Conservation (phyloP, 2,797 vertebrate species). For the Hippocampus kuda region DNA sequence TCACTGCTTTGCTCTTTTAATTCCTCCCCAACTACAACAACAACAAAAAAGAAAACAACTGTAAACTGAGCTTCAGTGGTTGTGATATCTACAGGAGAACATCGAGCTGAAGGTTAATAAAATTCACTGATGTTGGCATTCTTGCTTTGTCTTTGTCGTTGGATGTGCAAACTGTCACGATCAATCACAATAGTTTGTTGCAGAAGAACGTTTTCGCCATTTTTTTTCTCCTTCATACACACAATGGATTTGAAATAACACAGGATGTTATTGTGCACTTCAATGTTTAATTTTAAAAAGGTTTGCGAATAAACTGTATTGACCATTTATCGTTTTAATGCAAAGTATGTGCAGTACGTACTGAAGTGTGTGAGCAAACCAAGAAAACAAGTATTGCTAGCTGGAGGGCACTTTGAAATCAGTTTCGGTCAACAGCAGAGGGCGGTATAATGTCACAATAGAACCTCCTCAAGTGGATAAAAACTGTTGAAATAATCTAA, state of each 20-base stretch:
- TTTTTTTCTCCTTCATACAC: not conserved
- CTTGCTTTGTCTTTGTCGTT: conserved; percentile 25
- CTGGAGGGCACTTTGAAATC: too few relatives aligned
- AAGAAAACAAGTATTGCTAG: too few relatives aligned
- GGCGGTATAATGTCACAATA: too few relatives aligned
- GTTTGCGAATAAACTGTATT: too few relatives aligned
- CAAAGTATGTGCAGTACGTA: too few relatives aligned
- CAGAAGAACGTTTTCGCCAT: not conserved
- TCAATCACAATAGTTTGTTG: not conserved
- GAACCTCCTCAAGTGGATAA: too few relatives aligned
- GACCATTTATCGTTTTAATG: too few relatives aligned
- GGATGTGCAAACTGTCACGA: not conserved
- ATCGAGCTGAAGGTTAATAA: conserved; percentile 70
- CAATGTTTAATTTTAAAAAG: not conserved
- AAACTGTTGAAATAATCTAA: too few relatives aligned
- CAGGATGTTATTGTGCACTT: not conserved
- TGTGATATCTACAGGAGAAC: conserved; percentile 58
- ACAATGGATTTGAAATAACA: not conserved
- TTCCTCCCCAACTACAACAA: conserved; percentile 39
- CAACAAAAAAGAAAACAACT: conserved; percentile 44
- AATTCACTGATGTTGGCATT: conserved; percentile 71
- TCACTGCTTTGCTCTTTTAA: conserved; percentile 52
- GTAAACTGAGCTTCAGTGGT: conserved; percentile 54
- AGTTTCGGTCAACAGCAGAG: too few relatives aligned
- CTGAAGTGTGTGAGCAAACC: too few relatives aligned